These are phyloP conservation scores for Chionis minor DNA, from an alignment of 2,113 vertebrate genomes.

Conservation along the genomic window DNA sequence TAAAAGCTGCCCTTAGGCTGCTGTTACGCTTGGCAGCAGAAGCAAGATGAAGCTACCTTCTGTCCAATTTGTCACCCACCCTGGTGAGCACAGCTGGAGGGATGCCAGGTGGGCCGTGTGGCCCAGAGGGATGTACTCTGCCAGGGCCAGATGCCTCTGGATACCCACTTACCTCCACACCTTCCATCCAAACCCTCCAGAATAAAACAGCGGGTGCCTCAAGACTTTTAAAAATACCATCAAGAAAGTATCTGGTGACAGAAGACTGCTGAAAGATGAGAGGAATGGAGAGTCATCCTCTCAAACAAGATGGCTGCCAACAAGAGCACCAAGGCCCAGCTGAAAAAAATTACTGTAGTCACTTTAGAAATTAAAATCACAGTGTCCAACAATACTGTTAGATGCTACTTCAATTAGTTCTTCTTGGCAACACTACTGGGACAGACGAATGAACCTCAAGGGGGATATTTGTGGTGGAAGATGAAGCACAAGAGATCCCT, in stretches of 20 bases:
- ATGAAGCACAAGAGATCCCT: not conserved
- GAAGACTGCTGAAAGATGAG: not conserved
- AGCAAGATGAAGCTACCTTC: not conserved
- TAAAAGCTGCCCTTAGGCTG: not conserved
- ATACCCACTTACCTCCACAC: not conserved
- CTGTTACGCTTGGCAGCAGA: not conserved
- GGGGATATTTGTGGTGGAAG: conserved; percentile 38
- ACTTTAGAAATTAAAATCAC: conserved; percentile 23
- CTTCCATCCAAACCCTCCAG: not conserved
- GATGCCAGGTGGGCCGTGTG: not conserved
- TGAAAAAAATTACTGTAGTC: conserved; percentile 29
- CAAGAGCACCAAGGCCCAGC: not conserved
- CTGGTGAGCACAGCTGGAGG: not conserved
- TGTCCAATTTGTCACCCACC: fast-evolving
- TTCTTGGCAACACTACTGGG: conserved; percentile 3
- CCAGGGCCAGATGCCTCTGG: not conserved
- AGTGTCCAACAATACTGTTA: not conserved
- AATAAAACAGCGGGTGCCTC: not conserved
- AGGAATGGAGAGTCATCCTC: not conserved
- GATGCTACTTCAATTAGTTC: conserved; percentile 31
- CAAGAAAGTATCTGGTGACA: not conserved
- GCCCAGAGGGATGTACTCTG: not conserved
- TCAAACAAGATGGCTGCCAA: not conserved
- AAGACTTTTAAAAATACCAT: not conserved
- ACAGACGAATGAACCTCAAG: not conserved